A percentile compares a stretch with the other conserved stretches of the same genome.
phyloP scores from a whole-genome alignment of 2,888 invertebrate genomes.

The Salticus scenicus region DNA sequence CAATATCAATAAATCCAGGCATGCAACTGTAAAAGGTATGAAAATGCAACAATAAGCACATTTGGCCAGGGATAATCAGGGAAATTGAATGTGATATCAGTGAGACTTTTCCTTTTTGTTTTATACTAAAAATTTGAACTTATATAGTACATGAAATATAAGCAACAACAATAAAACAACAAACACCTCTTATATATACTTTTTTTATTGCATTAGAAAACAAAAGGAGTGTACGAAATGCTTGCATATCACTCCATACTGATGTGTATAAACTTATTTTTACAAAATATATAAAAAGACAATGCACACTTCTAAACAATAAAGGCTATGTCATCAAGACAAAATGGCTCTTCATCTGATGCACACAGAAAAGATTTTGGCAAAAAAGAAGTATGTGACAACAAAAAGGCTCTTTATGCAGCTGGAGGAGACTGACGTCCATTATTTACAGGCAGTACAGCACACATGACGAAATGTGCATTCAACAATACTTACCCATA shows the following conservation, averaged over 20 bases:
- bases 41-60: too few species aligned
- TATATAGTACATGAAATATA: neutral
- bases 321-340: conserved; percentile 22
- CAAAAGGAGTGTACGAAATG: conserved; percentile 53
- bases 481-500: too few species aligned
- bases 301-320: conserved; percentile 45
- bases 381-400: conserved; percentile 9
- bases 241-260: conserved; percentile 50
- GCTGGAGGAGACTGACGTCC: neutral
- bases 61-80: too few species aligned
- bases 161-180: conserved; percentile 10
- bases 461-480: too few species aligned
- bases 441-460: too few species aligned
- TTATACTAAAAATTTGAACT: too few species aligned
- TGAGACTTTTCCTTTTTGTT: too few species aligned
- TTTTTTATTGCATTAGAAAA: conserved; percentile 67
- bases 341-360: conserved; percentile 16
- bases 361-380: conserved; percentile 18
- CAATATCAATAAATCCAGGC: too few species aligned
- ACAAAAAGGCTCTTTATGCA: neutral
- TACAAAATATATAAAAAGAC: conserved; percentile 70
- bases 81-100: too few species aligned
- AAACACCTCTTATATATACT: too few species aligned
- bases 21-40: too few species aligned
- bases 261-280: conserved; percentile 65